A percentile compares a stretch with the other conserved stretches of the same genome.
phyloP scores from a whole-genome alignment of 2,797 vertebrate species.

The Telmatherina bonti region DNA sequence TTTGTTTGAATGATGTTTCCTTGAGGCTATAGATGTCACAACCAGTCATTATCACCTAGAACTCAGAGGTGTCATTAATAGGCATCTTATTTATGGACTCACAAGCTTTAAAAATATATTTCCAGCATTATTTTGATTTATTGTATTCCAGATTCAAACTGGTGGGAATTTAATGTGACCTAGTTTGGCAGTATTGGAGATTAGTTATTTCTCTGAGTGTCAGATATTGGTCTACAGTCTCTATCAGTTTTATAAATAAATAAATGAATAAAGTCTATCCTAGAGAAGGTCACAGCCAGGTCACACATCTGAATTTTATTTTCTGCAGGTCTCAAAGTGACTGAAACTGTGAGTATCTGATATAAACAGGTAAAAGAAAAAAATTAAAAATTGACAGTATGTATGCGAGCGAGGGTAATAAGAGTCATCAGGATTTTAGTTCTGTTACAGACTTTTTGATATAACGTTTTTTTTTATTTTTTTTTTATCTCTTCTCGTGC shows the following conservation, averaged over 20 bases:
- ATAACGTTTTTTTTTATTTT: too few relatives aligned
- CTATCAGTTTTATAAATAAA: too few relatives aligned
- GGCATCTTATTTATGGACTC: background rate
- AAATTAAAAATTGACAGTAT: too few relatives aligned
- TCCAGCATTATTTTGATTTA: too few relatives aligned
- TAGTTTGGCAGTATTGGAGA: constrained; percentile 22
- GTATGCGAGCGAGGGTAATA: too few relatives aligned
- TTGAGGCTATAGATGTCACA: background rate
- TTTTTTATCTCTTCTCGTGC: too few relatives aligned
- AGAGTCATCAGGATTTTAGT: too few relatives aligned
- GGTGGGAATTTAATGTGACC: constrained; percentile 25
- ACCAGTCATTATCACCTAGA: constrained; percentile 1
- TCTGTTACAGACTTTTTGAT: too few relatives aligned
- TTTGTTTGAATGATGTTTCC: background rate
- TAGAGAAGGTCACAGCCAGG: background rate
- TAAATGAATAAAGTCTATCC: background rate
- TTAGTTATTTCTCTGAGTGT: background rate
- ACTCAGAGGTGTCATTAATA: constrained; percentile 5
- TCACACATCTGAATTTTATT: too few relatives aligned
- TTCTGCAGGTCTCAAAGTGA: too few relatives aligned
- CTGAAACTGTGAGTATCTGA: background rate
- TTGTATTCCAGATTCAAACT: background rate
- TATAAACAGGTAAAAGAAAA: background rate
- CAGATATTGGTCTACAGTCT: background rate
- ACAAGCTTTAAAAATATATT: background rate